These are phyloP conservation scores for Caenorhabditis macrosperma DNA, from an alignment of 2,888 invertebrate species.

Conservation along the genomic window DNA sequence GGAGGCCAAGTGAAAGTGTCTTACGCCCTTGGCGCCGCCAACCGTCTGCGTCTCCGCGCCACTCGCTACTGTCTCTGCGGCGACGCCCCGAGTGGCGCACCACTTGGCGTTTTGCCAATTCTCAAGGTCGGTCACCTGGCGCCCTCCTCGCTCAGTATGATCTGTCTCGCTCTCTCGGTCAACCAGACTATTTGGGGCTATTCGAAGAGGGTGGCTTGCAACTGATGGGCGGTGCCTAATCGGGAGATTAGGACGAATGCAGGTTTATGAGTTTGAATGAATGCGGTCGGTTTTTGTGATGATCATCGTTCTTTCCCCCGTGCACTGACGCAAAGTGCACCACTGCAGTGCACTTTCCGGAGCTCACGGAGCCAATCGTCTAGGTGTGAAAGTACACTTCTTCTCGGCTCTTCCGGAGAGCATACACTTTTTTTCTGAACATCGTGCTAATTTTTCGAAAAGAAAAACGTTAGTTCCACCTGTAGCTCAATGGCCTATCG, in stretches of 20 bases:
- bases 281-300: neutral
- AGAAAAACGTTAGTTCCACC: no score
- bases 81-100: neutral
- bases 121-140: constrained; percentile 19
- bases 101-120: constrained; percentile 23
- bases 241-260: neutral
- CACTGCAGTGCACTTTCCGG: no score
- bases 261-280: constrained; percentile 2
- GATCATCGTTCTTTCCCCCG: no score
- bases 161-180: constrained; percentile 2
- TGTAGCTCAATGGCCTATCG: no score
- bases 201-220: constrained; percentile 10
- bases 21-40: constrained; percentile 34
- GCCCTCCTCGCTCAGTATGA: neutral
- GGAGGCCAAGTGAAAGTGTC: no score
- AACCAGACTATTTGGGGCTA: neutral
- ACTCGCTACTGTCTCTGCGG: neutral
- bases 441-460: no score
- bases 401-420: no score
- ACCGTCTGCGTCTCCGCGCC: constrained; percentile 15
- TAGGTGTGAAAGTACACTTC: no score
- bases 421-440: no score
- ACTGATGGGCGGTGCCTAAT: neutral
- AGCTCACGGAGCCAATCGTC: no score
- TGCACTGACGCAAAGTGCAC: no score